These are phyloP conservation scores for Harpagoxenus sublaevis DNA, from an alignment of 2,888 invertebrate genomes.

Conservation along the genomic window DNA sequence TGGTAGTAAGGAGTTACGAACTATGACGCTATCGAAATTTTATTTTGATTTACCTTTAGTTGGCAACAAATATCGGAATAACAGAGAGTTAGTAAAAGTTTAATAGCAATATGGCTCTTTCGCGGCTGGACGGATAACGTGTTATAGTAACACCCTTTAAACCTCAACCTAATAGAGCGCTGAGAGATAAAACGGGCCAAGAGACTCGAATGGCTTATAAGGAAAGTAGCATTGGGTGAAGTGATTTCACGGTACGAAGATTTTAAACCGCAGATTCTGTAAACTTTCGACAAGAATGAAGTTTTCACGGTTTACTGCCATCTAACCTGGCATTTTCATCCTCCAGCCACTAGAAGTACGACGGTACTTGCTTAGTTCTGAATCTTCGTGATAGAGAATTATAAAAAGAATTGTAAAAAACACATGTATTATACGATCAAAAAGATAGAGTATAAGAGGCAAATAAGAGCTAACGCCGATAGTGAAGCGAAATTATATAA, in stretches of 20 bases:
- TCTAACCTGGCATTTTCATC: conserved; percentile 43
- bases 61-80: conserved; percentile 2
- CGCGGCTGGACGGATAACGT: conserved; percentile 18
- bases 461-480: too few species aligned
- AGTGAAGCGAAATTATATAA: too few species aligned
- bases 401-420: conserved; percentile 3
- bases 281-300: conserved; percentile 70
- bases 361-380: conserved; percentile 16
- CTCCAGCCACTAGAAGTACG: conserved; percentile 8
- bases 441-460: too few species aligned
- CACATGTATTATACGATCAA: neutral
- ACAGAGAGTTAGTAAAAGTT: conserved; percentile 25
- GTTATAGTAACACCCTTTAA: conserved; percentile 41
- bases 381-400: neutral
- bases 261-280: conserved; percentile 73
- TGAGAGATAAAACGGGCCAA: conserved; percentile 29
- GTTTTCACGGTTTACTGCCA: conserved; percentile 75
- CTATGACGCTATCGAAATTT: neutral
- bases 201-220: conserved; percentile 47
- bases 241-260: conserved; percentile 79
- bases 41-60: neutral
- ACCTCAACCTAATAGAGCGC: conserved; percentile 44
- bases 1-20: neutral
- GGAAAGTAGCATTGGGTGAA: conserved; percentile 52
- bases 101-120: conserved; percentile 38